phyloP scores from a whole-genome alignment of 2,888 invertebrate species.

The Protonemura montana region DNA sequence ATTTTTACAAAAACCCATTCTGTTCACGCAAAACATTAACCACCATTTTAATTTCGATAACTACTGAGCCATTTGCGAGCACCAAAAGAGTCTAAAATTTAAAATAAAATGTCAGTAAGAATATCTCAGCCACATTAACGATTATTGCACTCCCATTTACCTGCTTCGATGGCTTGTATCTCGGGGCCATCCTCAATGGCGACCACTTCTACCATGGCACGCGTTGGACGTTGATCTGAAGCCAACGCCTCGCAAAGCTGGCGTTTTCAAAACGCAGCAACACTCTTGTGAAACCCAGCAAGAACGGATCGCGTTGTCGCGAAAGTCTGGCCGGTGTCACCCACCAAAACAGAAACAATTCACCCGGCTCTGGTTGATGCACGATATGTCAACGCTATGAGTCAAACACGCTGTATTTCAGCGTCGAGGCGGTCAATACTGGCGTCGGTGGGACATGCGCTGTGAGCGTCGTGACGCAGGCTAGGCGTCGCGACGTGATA shows the following conservation, averaged over 20 bases:
- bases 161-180: slow-evolving; percentile 65
- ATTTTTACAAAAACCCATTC: too few species aligned
- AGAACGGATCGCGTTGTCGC: neutral
- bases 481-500: neutral
- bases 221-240: neutral
- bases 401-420: neutral
- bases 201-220: slow-evolving; percentile 46
- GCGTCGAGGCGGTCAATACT: neutral
- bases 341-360: neutral
- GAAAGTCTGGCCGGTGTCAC: neutral
- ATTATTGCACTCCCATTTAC: slow-evolving; percentile 52
- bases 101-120: too few species aligned
- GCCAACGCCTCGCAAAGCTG: neutral
- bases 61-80: too few species aligned
- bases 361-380: neutral
- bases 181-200: slow-evolving; percentile 65
- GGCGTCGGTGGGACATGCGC: neutral
- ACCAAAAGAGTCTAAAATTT: too few species aligned
- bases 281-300: neutral
- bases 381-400: neutral
- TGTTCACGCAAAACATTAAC: too few species aligned
- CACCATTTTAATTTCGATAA: too few species aligned
- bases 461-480: neutral
- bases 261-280: slow-evolving; percentile 34
- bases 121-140: neutral